A percentile compares a stretch with the other conserved stretches of the same genome.
phyloP scores from a whole-genome alignment of 2,888 invertebrate genomes.

The Tuberolachnus salignus region DNA sequence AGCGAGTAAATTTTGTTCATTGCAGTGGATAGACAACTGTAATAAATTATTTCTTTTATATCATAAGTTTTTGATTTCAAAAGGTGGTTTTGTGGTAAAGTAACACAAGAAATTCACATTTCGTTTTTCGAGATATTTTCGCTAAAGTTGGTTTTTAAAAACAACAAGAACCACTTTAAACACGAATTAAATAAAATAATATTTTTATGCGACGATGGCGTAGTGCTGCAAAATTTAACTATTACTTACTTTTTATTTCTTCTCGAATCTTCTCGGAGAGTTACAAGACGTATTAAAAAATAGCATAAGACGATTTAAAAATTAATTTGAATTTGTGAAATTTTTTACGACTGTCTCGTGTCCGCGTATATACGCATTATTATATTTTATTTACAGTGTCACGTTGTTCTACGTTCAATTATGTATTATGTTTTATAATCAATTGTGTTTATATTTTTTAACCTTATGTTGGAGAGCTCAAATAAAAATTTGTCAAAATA shows the following conservation, averaged over 20 bases:
- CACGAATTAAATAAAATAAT: constrained; percentile 21
- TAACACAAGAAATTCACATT: constrained; percentile 9
- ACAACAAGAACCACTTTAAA: constrained; percentile 32
- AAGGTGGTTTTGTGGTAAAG: not conserved
- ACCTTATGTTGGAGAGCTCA: no score
- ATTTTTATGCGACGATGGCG: not conserved
- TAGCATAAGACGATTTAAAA: no score
- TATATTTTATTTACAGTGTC: no score
- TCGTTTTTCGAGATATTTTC: constrained; percentile 3
- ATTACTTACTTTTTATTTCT: not conserved
- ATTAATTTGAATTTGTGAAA: no score
- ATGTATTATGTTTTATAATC: no score
- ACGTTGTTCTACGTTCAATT: no score
- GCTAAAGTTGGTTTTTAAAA: not conserved
- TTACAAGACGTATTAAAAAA: not conserved
- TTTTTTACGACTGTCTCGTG: no score
- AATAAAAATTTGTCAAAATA: no score
- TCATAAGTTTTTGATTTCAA: not conserved
- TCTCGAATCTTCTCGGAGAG: not conserved
- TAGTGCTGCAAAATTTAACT: constrained; percentile 9
- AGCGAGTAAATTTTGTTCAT: constrained; percentile 1
- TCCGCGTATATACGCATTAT: no score
- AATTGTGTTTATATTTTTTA: no score
- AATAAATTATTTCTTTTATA: constrained; percentile 17
- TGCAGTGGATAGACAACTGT: no score